These are phyloP conservation scores for Chromobotia macracanthus DNA, from an alignment of 2,797 vertebrate genomes.

Conservation along the genomic window DNA sequence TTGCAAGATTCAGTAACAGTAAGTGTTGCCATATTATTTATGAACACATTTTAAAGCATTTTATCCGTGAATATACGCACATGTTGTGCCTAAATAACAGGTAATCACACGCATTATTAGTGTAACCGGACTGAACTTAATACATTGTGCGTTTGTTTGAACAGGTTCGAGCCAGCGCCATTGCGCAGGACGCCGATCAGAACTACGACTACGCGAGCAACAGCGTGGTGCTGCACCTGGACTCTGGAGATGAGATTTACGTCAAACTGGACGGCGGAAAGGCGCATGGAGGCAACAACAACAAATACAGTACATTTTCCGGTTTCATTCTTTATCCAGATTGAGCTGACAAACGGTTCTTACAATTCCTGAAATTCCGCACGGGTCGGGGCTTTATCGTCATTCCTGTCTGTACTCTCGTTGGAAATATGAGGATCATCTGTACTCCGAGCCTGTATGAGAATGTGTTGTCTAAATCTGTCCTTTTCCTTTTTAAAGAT, in stretches of 20 bases:
- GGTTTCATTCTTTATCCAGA: constrained; percentile 97
- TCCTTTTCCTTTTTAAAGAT: constrained; percentile 47
- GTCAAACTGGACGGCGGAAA: constrained; percentile 97
- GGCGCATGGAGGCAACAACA: constrained; percentile 98
- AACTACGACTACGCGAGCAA: constrained; percentile 99
- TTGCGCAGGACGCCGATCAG: constrained; percentile 96
- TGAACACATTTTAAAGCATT: not conserved
- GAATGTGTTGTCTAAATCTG: constrained; percentile 36
- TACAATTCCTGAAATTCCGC: constrained; percentile 21
- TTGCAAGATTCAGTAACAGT: too few species aligned
- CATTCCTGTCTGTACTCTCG: constrained; percentile 37
- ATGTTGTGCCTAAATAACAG: not conserved
- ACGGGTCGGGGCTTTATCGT: constrained; percentile 31
- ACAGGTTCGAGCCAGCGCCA: constrained; percentile 95
- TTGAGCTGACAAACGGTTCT: constrained; percentile 66
- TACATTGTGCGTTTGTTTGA: constrained; percentile 9
- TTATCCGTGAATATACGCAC: not conserved
- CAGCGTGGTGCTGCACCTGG: constrained; percentile 94
- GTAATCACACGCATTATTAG: not conserved
- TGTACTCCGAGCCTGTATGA: constrained; percentile 37
- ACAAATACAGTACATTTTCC: constrained; percentile 99
- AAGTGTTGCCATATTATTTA: not conserved
- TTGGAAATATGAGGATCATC: constrained; percentile 46
- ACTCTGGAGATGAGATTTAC: constrained; percentile 95
- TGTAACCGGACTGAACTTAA: not conserved